These are phyloP conservation scores for Ectemnius cavifrons DNA, from an alignment of 2,888 invertebrate genomes.

Conservation along the genomic window DNA sequence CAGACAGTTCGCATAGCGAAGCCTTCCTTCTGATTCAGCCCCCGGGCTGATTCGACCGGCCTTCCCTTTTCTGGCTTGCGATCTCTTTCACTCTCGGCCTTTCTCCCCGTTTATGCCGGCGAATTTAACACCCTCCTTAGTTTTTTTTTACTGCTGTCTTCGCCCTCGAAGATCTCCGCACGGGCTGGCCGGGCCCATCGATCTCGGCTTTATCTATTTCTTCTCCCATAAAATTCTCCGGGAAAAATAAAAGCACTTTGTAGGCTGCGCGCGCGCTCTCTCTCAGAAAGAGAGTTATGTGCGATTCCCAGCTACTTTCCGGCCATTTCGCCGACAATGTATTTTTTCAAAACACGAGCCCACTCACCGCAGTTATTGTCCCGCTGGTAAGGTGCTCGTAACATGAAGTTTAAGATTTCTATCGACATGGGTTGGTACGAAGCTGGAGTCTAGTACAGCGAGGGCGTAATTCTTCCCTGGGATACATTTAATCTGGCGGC, in stretches of 20 bases:
- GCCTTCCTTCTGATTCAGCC: slow-evolving; percentile 37
- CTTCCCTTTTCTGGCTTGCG: slow-evolving; percentile 16
- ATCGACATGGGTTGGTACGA: too few species aligned
- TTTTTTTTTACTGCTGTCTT: slow-evolving; percentile 23
- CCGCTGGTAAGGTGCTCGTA: not conserved
- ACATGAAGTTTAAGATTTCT: too few species aligned
- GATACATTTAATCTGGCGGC: slow-evolving; percentile 18
- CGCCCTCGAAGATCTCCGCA: slow-evolving; percentile 19
- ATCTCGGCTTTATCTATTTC: slow-evolving; percentile 31
- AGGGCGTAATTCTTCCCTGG: slow-evolving; percentile 5
- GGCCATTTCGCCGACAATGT: slow-evolving; percentile 26
- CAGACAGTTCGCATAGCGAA: slow-evolving; percentile 28
- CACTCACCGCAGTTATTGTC: not conserved
- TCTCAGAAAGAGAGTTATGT: slow-evolving; percentile 16
- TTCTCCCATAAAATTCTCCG: slow-evolving; percentile 25
- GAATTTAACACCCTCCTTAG: slow-evolving; percentile 49
- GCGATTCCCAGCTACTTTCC: slow-evolving; percentile 14
- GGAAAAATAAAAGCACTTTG: slow-evolving; percentile 32
- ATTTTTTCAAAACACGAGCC: slow-evolving; percentile 1
- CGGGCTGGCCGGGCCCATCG: slow-evolving; percentile 21
- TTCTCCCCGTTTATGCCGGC: not conserved
- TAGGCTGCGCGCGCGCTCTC: not conserved
- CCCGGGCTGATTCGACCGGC: slow-evolving; percentile 25
- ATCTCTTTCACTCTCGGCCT: too few species aligned
- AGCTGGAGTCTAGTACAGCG: too few species aligned